A percentile compares a stretch with the other conserved stretches of the same genome.
Evolutionary conservation across 2,113 vertebrate genomes (phyloP).

Genomic region (Scalopus aquaticus): DNA sequence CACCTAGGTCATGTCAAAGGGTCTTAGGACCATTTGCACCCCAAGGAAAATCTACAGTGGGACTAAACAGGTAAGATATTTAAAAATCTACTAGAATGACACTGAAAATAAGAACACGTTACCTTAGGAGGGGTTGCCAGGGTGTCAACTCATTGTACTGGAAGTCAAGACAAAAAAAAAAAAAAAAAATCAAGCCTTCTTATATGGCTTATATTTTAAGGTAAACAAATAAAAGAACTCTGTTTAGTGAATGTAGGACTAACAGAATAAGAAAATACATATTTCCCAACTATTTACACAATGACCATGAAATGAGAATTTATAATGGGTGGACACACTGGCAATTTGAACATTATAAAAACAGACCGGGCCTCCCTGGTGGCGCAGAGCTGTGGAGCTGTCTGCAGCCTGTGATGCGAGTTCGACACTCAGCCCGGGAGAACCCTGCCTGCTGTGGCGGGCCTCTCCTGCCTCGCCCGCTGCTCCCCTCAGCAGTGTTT

Average conservation of each 20-base stretch:
- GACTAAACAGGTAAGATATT: not conserved
- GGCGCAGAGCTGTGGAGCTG: too few relatives aligned
- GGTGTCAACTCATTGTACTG: not conserved
- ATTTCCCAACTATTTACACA: not conserved
- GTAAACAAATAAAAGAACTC: not conserved
- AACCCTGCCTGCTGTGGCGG: too few relatives aligned
- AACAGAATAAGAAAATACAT: not conserved
- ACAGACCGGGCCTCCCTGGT: too few relatives aligned
- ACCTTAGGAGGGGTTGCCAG: not conserved
- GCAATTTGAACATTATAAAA: not conserved
- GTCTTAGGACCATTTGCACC: not conserved
- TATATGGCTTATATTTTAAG: slow-evolving; percentile 26
- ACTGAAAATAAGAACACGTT: slow-evolving; percentile 32
- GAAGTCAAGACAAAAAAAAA: not conserved
- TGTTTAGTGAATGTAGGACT: not conserved
- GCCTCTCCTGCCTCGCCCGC: too few relatives aligned
- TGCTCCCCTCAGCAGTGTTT: too few relatives aligned
- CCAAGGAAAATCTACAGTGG: not conserved
- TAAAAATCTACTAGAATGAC: not conserved
- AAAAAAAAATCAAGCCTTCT: not conserved
- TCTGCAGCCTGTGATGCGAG: too few relatives aligned
- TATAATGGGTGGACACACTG: not conserved
- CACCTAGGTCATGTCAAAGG: not conserved
- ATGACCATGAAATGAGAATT: not conserved
- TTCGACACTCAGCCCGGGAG: too few relatives aligned